Percentiles rank a stretch among this genome's conserved stretches.
These are phyloP conservation scores for Drosophila ananassae DNA, from an alignment of 1,140 invertebrate species.

Conservation along the genomic window DNA sequence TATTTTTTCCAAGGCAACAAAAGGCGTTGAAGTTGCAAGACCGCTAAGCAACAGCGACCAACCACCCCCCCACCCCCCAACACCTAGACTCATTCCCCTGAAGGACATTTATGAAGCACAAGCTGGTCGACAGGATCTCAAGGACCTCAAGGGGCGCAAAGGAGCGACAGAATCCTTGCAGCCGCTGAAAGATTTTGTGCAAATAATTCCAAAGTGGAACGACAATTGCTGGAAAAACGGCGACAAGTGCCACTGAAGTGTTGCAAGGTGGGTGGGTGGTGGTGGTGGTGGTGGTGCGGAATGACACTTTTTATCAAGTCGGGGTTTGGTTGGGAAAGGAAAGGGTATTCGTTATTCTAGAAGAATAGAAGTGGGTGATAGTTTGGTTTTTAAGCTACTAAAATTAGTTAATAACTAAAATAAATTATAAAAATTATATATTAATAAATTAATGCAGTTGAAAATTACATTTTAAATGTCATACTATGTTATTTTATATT, in stretches of 20 bases:
- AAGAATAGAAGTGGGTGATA: too few species aligned
- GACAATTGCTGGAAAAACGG: conserved; percentile 63
- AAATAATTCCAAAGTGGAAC: conserved; percentile 71
- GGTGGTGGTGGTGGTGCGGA: background rate
- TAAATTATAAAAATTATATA: too few species aligned
- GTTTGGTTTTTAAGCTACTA: too few species aligned
- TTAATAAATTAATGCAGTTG: too few species aligned
- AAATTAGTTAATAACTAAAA: too few species aligned
- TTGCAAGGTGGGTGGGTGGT: background rate
- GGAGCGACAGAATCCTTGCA: conserved; percentile 30
- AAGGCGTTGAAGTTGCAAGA: conserved; percentile 50
- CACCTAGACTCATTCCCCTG: too few species aligned
- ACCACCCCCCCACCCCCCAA: background rate
- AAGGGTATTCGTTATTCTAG: too few species aligned
- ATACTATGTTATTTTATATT: too few species aligned
- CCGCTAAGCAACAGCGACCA: conserved; percentile 43
- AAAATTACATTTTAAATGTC: too few species aligned
- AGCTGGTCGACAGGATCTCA: conserved; percentile 35
- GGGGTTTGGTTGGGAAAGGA: too few species aligned
- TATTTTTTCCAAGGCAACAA: conserved; percentile 42
- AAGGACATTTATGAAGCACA: conserved; percentile 53
- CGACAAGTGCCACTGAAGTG: conserved; percentile 61
- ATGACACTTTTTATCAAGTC: too few species aligned
- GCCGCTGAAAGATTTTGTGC: conserved; percentile 73
- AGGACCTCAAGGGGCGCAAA: conserved; percentile 23